Evolutionary conservation across 2,888 invertebrate genomes (phyloP).

Genomic region (Melanotus villosus): DNA sequence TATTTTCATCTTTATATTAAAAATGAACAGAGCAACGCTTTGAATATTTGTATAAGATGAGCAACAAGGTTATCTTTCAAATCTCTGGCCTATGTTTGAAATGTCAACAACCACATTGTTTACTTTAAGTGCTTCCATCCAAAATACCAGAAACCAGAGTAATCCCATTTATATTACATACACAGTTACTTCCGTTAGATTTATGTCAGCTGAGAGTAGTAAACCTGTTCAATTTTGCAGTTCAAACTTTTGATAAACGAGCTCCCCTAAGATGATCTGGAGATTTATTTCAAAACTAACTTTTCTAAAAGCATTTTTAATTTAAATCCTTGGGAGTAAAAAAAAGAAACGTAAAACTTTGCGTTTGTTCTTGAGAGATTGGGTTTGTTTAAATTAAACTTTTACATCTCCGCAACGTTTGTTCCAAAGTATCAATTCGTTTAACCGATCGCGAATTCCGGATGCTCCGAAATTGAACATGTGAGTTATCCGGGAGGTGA

Average conservation of each 20-base stretch:
- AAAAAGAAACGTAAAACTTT: slow-evolving; percentile 7
- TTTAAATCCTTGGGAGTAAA: slow-evolving; percentile 13
- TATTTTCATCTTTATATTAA: no score
- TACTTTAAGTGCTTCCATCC: background rate
- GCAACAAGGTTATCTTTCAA: background rate
- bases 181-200: slow-evolving; percentile 11
- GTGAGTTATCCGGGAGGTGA: slow-evolving; percentile 44
- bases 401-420: slow-evolving; percentile 20
- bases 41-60: no score
- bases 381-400: slow-evolving; percentile 25
- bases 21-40: no score
- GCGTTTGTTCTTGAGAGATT: slow-evolving; percentile 14
- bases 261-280: slow-evolving; percentile 6
- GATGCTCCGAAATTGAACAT: slow-evolving; percentile 42
- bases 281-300: slow-evolving; percentile 20
- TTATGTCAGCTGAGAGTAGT: slow-evolving; percentile 23
- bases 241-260: slow-evolving; percentile 28
- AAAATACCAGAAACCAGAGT: slow-evolving; percentile 8
- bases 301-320: slow-evolving; percentile 27
- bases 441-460: slow-evolving; percentile 37
- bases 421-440: slow-evolving; percentile 35
- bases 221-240: slow-evolving; percentile 22
- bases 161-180: slow-evolving; percentile 23
- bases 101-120: background rate
- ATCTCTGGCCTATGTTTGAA: background rate